Base-by-base conservation (phyloP, 2,113 vertebrate genomes). In the Illadopsis cleaveri region DNA sequence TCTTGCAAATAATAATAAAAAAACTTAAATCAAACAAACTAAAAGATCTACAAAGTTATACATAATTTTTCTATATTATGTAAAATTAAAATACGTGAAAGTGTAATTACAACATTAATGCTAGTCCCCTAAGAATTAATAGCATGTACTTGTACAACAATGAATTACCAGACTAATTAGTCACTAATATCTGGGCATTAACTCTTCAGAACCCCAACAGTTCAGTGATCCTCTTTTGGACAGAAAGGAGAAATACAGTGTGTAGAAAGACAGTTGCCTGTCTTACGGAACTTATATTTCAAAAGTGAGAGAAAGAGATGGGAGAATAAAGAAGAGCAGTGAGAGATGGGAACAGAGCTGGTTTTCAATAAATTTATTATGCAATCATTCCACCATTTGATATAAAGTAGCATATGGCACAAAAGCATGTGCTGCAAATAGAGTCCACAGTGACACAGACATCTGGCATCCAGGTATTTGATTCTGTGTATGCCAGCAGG, bases 391-490 rank as follows among this genome's bases (percentile, higher is more conserved):
- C 47, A 85, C 37, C 40, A 77, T 89, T 78, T 86, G 90, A 91
- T 95, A 89, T 70, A 73, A 95, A 97, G 83, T 82, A 96, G 60
- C 96, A 98, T 97, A 97, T 94, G 94, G 94, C 86, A 73, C 15
- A 21, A 87, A 95, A 95, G 82, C 60, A 76, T 82, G 75, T 75
- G 78, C 72, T 94, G 57, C 97, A 98, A 97, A 97, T 97, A 95
- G 94, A 86, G 65, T 72, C 94, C 92, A 72, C 93, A 96, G 94
- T 93, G 97, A 96, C 85, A 79, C 7, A 72, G 81, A 97, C 95
- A 97, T 97, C 94, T 97, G 96, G 95, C 90, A 96, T 40, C 64
- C 94, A 92, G 95, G 87, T 97, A 91, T 96, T 96, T 72, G 82
- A 91, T 86, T 96, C 86, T 76, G 21, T 78, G 50, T 89, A 86